Conservation (phyloP, 2,797 vertebrate species). For the Mormyrus proboscirostris region DNA sequence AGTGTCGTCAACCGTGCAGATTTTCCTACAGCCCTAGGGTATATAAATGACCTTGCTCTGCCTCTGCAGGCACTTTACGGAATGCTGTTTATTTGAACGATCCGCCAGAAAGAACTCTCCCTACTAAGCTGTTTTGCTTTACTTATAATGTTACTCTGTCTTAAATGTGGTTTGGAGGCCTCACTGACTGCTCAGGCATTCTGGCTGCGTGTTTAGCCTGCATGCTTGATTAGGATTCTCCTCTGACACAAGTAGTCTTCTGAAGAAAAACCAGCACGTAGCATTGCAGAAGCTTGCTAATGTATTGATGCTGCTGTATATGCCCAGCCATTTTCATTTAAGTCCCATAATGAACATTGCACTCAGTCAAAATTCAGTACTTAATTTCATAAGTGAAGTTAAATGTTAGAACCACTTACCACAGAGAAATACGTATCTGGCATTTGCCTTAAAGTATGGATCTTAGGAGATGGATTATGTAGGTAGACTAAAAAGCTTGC, state of each 20-base stretch:
- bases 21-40: background rate
- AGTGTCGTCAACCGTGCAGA: background rate
- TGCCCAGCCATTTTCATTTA: background rate
- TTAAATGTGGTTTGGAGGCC: background rate
- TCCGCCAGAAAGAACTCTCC: background rate
- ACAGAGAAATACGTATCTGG: background rate
- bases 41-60: background rate
- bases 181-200: conserved; percentile 43
- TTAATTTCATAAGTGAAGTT: background rate
- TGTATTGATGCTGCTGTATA: background rate
- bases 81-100: conserved; percentile 12
- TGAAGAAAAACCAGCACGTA: background rate
- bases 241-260: conserved; percentile 6
- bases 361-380: background rate
- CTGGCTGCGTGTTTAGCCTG: conserved; percentile 18
- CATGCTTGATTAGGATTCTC: conserved; percentile 28
- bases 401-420: background rate
- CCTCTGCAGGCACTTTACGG: background rate
- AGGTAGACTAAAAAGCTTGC: background rate
- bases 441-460: background rate
- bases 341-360: background rate
- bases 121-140: conserved; percentile 19
- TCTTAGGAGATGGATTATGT: background rate
- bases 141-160: conserved; percentile 21
- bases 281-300: background rate